Conservation (phyloP, 2,888 invertebrate genomes). For the Phrixothrix hirtus region DNA sequence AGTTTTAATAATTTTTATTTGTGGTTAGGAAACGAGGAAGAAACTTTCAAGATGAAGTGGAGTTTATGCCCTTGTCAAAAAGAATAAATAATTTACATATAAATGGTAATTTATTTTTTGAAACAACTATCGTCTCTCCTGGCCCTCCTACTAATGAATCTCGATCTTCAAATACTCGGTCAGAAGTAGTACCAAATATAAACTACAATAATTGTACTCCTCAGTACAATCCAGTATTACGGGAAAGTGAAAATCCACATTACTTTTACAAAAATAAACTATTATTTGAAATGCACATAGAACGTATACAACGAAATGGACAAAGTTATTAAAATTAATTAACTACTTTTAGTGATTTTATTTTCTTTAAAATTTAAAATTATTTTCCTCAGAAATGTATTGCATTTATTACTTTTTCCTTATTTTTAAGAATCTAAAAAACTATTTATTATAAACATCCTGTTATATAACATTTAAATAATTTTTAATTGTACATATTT, state of each 20-base stretch:
- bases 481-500: too few species aligned
- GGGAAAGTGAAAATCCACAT: constrained; percentile 77
- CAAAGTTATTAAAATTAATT: constrained; percentile 46
- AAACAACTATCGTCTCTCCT: constrained; percentile 48
- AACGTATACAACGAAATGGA: constrained; percentile 71
- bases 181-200: constrained; percentile 47
- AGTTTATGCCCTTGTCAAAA: constrained; percentile 87
- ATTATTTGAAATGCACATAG: constrained; percentile 81
- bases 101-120: constrained; percentile 58
- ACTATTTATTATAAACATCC: too few species aligned
- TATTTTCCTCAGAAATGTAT: too few species aligned
- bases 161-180: constrained; percentile 47
- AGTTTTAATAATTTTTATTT: too few species aligned
- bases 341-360: too few species aligned
- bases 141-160: constrained; percentile 43
- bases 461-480: too few species aligned
- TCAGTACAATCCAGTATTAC: constrained; percentile 76
- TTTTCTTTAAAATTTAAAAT: too few species aligned
- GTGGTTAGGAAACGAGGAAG: constrained; percentile 78
- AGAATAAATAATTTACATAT: constrained; percentile 88
- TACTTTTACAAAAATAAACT: constrained; percentile 86
- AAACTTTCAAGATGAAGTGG: constrained; percentile 71
- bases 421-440: too few species aligned
- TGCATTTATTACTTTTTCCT: too few species aligned
- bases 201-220: constrained; percentile 49